A percentile compares a stretch with the other conserved stretches of the same genome.
Evolutionary conservation across 2,797 vertebrate species (phyloP).

Genomic region (Oreochromis mossambicus): DNA sequence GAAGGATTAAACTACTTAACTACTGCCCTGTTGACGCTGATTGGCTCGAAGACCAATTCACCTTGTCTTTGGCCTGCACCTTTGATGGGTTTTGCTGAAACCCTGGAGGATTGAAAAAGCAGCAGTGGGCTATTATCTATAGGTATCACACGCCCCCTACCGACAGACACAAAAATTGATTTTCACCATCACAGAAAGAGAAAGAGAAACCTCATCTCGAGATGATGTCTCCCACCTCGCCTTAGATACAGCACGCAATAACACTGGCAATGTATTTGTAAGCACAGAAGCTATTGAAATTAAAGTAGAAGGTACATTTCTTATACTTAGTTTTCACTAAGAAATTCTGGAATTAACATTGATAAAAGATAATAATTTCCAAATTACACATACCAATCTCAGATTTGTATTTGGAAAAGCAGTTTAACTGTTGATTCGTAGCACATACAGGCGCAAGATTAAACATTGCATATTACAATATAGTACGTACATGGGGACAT

Average conservation of each 20-base stretch:
- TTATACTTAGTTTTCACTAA: not conserved
- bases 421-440: not conserved
- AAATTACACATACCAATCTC: not conserved
- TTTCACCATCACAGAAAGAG: slow-evolving; percentile 19
- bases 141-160: slow-evolving; percentile 72
- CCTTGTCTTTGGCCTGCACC: slow-evolving; percentile 3
- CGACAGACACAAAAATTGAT: not conserved
- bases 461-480: not conserved
- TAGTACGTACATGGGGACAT: not conserved
- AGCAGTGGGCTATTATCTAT: slow-evolving; percentile 46
- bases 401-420: not conserved
- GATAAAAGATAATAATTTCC: not conserved
- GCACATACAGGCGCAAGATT: not conserved
- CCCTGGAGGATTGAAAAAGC: slow-evolving; percentile 8
- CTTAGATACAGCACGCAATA: not conserved
- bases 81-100: slow-evolving; percentile 4
- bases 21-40: not conserved
- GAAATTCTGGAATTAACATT: not conserved
- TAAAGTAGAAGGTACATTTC: not conserved
- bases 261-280: not conserved
- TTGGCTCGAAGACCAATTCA: not conserved
- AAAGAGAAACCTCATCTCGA: not conserved
- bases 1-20: not conserved
- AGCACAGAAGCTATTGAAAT: not conserved
- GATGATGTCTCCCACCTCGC: not conserved